Evolutionary conservation across 2,113 vertebrate genomes (phyloP), one percentile per base, ranked within the genome.

Genomic region (Coregonus clupeaformis): DNA sequence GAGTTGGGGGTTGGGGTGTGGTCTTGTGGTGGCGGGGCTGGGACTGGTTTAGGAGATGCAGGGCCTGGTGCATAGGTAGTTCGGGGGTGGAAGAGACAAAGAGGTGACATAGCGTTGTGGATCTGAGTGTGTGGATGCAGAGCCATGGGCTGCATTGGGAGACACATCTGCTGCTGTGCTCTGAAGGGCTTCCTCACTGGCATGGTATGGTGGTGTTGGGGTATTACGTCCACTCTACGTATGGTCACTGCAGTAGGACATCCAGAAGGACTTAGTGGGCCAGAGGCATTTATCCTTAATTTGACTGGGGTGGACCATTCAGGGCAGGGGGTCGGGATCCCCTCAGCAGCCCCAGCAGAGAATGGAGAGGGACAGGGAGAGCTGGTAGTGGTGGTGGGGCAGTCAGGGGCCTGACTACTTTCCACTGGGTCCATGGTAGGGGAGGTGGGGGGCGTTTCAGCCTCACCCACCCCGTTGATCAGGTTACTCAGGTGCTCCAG

Each of bases 141-240:
- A 6, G 81, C 72, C 14, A 86, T 49, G 20, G 90, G 88, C 81
- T 80, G 84, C 24, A 86, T 81, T 9, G 86, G 81, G 73, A 80
- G 69, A 30, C 76, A 59, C 42, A 81, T 84, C 0, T 78, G 90
- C 68, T 80, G 86, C 18, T 81, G 82, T 0, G 77, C 86, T 69
- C 91, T 85, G 73, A 73, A 42, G 1, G 84, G 6, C 1, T 77
- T 79, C 69, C 85, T 83, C 72, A 4, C 74, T 0, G 78, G 82
- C 1, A 82, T 16, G n/a, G 85, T 84, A 42, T 42, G 36, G 36
- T 42, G 36, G 49, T 52, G 49, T 0, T 91, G 92, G 16, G 97
- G 97, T 32, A 86, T 92, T 60, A 99, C 96, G 0, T 98, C 97
- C 87, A 98, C 96, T 24, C 97, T 89, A n/a, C 97, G 92, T 14